phyloP scores from a whole-genome alignment of 2,113 vertebrate genomes.

The Corythornis cristatus region DNA sequence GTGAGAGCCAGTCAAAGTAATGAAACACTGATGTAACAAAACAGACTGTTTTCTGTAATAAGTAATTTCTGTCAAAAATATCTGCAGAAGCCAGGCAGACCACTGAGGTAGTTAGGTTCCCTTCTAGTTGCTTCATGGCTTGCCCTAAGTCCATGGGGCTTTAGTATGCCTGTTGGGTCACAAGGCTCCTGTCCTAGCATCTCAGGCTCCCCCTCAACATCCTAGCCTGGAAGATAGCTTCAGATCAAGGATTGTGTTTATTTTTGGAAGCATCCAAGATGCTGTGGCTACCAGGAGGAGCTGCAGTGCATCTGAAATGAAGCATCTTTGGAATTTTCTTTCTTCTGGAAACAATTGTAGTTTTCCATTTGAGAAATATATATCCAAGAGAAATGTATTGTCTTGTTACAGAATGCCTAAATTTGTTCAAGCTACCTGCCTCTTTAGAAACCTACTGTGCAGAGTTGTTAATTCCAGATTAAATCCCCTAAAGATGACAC shows the following conservation, averaged over 20 bases:
- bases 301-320: not conserved
- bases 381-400: not conserved
- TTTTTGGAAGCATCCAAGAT: not conserved
- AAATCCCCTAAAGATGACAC: not conserved
- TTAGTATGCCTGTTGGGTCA: not conserved
- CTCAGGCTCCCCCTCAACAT: not conserved
- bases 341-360: not conserved
- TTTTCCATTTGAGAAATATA: no score
- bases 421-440: not conserved
- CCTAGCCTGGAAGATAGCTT: not conserved
- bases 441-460: not conserved
- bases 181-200: not conserved
- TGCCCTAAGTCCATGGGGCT: accelerated
- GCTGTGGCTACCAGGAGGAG: not conserved
- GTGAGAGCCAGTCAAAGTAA: not conserved
- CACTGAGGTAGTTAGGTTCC: not conserved
- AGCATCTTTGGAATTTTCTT: not conserved
- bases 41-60: accelerated
- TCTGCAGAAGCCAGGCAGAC: not conserved
- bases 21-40: not conserved
- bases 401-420: accelerated
- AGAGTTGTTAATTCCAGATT: not conserved
- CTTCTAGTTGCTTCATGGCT: accelerated
- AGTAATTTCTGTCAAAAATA: not conserved
- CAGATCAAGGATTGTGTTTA: not conserved